phyloP scores from a whole-genome alignment of 37 sponge, comb jelly and placozoan species.

The Geodia barretti region DNA sequence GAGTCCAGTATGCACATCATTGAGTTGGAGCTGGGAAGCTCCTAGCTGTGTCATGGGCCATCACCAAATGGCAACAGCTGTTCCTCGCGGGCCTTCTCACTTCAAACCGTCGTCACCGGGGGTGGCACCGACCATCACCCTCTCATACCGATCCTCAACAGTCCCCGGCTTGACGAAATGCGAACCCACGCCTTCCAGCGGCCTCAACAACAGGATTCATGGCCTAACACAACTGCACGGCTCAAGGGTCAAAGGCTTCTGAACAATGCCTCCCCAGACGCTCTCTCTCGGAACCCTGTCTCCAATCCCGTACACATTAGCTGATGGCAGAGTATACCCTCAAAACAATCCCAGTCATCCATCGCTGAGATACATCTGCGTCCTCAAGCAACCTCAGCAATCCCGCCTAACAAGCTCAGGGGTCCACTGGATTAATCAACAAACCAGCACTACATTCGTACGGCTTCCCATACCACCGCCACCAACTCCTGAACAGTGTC shows the following conservation, averaged over 20 bases:
- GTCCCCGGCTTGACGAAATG: constrained; percentile 46
- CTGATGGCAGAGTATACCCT: background rate
- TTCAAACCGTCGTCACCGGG: no score
- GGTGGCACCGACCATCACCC: constrained; percentile 53
- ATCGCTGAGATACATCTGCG: no score
- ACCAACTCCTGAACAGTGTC: background rate
- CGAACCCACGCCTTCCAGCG: constrained; percentile 52
- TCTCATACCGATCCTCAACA: constrained; percentile 51
- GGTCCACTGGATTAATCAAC: constrained; percentile 3
- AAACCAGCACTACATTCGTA: background rate
- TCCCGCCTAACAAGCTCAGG: constrained; percentile 10
- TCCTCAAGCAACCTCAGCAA: constrained; percentile 10
- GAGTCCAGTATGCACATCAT: constrained; percentile 36
- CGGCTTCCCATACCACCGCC: constrained; percentile 26
- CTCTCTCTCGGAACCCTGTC: constrained; percentile 29
- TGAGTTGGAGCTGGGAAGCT: constrained; percentile 47
- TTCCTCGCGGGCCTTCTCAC: constrained; percentile 43
- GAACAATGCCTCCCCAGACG: constrained; percentile 33
- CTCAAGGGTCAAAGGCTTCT: constrained; percentile 28
- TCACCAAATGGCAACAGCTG: constrained; percentile 22
- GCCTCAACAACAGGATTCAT: constrained; percentile 22
- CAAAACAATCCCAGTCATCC: no score
- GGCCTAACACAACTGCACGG: constrained; percentile 49
- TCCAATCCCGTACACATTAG: background rate
- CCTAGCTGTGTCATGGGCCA: constrained; percentile 46